A percentile compares a stretch with the other conserved stretches of the same genome.
Conservation (phyloP, 2,888 invertebrate genomes). For the Xylota sylvarum region DNA sequence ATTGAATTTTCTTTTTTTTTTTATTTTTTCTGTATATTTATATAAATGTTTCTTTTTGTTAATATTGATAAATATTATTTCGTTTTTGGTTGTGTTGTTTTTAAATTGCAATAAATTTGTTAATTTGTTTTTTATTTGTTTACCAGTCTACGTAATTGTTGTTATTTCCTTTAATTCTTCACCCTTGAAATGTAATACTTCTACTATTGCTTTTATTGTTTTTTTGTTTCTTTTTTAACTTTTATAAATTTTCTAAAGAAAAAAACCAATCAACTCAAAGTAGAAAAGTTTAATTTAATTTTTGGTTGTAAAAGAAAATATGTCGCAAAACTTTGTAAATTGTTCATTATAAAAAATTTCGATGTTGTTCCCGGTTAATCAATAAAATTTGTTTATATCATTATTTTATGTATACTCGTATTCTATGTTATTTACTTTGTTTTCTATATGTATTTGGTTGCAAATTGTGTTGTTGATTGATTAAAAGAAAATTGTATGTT, state of each 20-base stretch:
- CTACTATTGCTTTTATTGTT: conserved; percentile 73
- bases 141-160: conserved; percentile 75
- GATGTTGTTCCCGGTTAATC: conserved; percentile 77
- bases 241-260: conserved; percentile 79
- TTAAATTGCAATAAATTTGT: conserved; percentile 50
- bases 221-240: conserved; percentile 68
- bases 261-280: conserved; percentile 70
- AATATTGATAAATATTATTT: conserved; percentile 62
- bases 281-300: not conserved
- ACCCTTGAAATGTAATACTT: conserved; percentile 51
- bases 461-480: conserved; percentile 35
- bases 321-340: conserved; percentile 55
- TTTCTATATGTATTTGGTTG: conserved; percentile 66
- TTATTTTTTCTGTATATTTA: conserved; percentile 49
- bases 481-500: conserved; percentile 10
- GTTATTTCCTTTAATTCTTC: conserved; percentile 43
- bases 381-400: conserved; percentile 37
- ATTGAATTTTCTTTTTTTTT: conserved; percentile 37
- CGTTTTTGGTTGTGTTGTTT: conserved; percentile 40
- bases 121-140: conserved; percentile 50
- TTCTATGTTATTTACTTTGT: conserved; percentile 45
- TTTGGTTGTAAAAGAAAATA: conserved; percentile 11
- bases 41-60: conserved; percentile 48
- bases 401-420: conserved; percentile 32
- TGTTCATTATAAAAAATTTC: conserved; percentile 74